Base-by-base conservation (phyloP, 2,797 vertebrate genomes). In the Astyanax mexicanus region DNA sequence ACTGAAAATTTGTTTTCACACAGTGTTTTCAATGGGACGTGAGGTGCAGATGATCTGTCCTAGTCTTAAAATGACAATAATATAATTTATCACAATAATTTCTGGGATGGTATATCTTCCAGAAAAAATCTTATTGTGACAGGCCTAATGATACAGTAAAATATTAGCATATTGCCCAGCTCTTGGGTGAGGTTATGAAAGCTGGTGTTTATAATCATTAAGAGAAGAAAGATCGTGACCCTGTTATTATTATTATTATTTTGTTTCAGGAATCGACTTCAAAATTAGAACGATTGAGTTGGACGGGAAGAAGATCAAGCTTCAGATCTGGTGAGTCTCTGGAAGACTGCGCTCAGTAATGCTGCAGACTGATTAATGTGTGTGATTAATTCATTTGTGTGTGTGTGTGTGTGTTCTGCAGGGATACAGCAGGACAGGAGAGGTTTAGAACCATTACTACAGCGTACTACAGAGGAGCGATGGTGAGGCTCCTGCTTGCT, bases 201-300 rank as follows among this genome's bases (percentile, higher is more conserved):
- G 1, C 25, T n/a, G 25, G 15, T 66, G 15, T 35, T 4, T 60
- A 11, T 6, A 9, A 45, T 45, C 23, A 17, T 13, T 44, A 4
- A 45, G 23, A 65, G 38, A 69, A 27, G 2, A 42, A 0, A 10
- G 32, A 3, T 74, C 27, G 29, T 13, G 7, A 21, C 40, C 15
- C 11, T 49, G 6, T 49, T 55, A 23, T 74, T 19, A 66, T 4
- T 47, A 35, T 32, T 60, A 81, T 81, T 85, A 80, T 87, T 69
- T 66, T 80, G 45, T 89, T 86, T 21, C 91, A 99, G 97, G 98
- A 84, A 99, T 99, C 57, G 98, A 99, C 89, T 99, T 99, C 85
- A 99, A 99, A 92, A 99, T 99, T 92, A 91, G 97, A 90, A 99
- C 98, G 60, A 96, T 99, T 90, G 97, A 99, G 87, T 90, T 99